These are phyloP conservation scores for Tiphia femorata DNA, from an alignment of 2,888 invertebrate species.

Conservation along the genomic window DNA sequence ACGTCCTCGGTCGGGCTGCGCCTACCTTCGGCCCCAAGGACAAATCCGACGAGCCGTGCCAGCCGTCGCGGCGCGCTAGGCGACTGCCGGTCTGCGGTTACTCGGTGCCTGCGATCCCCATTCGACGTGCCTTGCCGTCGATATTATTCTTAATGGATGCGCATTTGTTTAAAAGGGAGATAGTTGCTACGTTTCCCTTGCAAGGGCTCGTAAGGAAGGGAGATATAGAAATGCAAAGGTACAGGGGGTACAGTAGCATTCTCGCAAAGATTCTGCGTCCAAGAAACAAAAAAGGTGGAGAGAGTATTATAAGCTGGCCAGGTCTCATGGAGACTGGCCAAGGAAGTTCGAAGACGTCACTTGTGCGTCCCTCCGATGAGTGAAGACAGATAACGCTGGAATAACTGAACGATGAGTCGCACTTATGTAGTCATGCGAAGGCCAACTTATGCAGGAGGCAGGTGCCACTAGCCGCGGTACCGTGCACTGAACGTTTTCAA, in stretches of 20 bases:
- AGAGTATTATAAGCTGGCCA: neutral
- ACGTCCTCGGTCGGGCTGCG: slow-evolving; percentile 50
- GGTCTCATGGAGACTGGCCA: too few species aligned
- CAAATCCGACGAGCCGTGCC: slow-evolving; percentile 64
- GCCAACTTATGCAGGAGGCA: slow-evolving; percentile 29
- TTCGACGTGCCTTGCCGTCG: too few species aligned
- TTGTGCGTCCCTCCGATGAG: neutral
- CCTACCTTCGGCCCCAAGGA: slow-evolving; percentile 65
- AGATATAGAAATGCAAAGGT: too few species aligned
- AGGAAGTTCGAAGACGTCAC: neutral
- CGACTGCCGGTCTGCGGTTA: slow-evolving; percentile 46
- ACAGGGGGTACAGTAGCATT: too few species aligned
- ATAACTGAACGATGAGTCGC: slow-evolving; percentile 50
- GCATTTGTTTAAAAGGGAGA: too few species aligned
- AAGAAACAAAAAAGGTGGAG: neutral
- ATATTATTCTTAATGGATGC: too few species aligned
- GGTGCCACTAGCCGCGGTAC: slow-evolving; percentile 31
- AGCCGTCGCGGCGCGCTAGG: slow-evolving; percentile 65
- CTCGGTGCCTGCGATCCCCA: neutral
- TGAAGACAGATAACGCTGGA: slow-evolving; percentile 20
- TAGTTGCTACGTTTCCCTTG: too few species aligned
- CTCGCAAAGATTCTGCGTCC: too few species aligned
- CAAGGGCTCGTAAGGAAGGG: too few species aligned
- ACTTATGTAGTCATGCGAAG: slow-evolving; percentile 33
- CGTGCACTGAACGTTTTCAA: slow-evolving; percentile 18